These are phyloP conservation scores for Cryptus viduatorius DNA, from an alignment of 2,888 invertebrate genomes.

Conservation along the genomic window DNA sequence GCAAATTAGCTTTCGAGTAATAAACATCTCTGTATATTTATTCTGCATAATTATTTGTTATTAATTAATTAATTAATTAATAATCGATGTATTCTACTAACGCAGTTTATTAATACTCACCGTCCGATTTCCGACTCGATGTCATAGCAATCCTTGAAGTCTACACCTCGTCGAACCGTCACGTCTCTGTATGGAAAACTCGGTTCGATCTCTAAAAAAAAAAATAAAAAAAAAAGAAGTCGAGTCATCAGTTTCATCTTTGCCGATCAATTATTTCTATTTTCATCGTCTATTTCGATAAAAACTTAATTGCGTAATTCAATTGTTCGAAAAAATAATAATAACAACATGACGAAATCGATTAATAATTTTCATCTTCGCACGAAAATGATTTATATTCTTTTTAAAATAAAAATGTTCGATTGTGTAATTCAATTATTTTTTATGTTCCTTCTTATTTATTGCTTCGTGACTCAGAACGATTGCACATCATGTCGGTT, in stretches of 20 bases:
- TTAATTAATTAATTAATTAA: conserved; percentile 27
- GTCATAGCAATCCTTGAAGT: conserved; percentile 95
- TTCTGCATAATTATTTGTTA: conserved; percentile 15
- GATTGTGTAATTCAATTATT: too few species aligned
- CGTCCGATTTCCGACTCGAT: conserved; percentile 96
- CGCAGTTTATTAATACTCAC: conserved; percentile 86
- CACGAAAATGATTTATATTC: too few species aligned
- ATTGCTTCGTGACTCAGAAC: too few species aligned
- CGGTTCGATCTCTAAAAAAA: conserved; percentile 92
- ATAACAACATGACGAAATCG: too few species aligned
- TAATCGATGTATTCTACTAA: not conserved
- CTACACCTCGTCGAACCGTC: conserved; percentile 92
- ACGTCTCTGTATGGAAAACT: conserved; percentile 96
- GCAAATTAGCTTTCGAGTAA: conserved; percentile 26
- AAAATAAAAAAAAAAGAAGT: conserved; percentile 61
- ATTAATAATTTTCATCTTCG: too few species aligned
- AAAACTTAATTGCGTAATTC: too few species aligned
- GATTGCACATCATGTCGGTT: too few species aligned
- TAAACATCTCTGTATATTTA: not conserved
- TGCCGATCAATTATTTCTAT: not conserved
- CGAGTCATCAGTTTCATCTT: not conserved
- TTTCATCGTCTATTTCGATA: not conserved
- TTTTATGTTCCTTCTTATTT: too few species aligned
- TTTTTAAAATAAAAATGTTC: too few species aligned
- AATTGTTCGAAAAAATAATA: too few species aligned